Evolutionary conservation across 2,797 vertebrate genomes (phyloP), one percentile per base, ranked within the genome.

Genomic region (Oreochromis mossambicus): DNA sequence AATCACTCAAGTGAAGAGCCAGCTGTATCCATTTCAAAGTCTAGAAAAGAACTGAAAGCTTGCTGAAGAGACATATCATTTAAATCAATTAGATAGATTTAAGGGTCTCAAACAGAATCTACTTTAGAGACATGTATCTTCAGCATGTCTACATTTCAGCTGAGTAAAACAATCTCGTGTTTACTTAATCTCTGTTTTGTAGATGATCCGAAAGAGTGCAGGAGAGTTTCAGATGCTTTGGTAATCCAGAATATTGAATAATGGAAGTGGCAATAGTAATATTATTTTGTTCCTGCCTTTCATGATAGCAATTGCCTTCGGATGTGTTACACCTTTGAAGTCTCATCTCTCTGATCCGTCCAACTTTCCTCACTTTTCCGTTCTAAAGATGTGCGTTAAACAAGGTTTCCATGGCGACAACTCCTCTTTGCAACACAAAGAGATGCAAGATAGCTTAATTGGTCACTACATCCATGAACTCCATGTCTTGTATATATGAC

Each of bases 391-490:
- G 85, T 38, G 83, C 88, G 77, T 50, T 89, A 80, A 79, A 81
- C 24, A 77, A 77, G 89, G 95, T 96, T 96, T 92, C 94, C 90
- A 95, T 94, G 91, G 94, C 1, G 52, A 93, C 93, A 76, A 77
- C 84, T 90, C 83, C 68, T 92, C 92, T 91, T 79, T 70, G 90
- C 86, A 92, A 92, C 89, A 90, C 90, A 76, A 88, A 88, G 85
- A 81, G 81, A 46, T 61, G 83, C 68, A 76, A 61, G 2, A 38
- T 63, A 76, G 78, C 77, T 83, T 87, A 87, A 93, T 80, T 92
- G 90, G 87, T 76, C 61, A 29, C 52, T 55, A 41, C 34, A 61
- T 88, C 81, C 70, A 78, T 77, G 29, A 63, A 56, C 19, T 51
- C 8, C 12, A 4, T 10, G 21, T 84, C 86, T 77, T 76, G 79